Percentiles rank a stretch among this genome's conserved stretches.
Evolutionary conservation across 1,140 invertebrate species (phyloP).

Genomic region (Nasonia giraulti): DNA sequence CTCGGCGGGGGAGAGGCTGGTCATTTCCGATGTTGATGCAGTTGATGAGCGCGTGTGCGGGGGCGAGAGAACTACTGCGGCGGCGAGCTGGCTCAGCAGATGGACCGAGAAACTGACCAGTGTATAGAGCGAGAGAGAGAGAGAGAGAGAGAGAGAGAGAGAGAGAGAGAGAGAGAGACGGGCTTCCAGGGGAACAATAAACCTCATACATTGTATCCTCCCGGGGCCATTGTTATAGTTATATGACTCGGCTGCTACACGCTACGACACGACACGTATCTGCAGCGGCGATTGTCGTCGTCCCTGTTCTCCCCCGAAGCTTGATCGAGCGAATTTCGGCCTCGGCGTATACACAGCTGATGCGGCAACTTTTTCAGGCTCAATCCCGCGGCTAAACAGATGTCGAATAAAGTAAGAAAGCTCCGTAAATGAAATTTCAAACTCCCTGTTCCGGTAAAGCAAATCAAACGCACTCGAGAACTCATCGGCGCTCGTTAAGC

Average conservation of each 20-base stretch:
- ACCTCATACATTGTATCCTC: constrained; percentile 64
- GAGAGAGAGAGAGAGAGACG: constrained; percentile 11
- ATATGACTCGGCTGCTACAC: constrained; percentile 25
- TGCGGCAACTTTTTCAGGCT: neutral
- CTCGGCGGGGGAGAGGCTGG: neutral
- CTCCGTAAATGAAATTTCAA: neutral
- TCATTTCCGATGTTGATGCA: constrained; percentile 58
- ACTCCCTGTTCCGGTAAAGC: neutral
- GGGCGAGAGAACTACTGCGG: neutral
- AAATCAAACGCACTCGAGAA: constrained; percentile 40
- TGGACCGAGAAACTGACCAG: constrained; percentile 64
- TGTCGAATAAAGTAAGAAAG: neutral
- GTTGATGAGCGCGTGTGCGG: constrained; percentile 56
- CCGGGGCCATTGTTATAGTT: constrained; percentile 61
- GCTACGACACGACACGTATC: neutral
- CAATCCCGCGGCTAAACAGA: neutral
- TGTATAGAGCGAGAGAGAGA: neutral
- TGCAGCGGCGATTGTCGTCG: neutral
- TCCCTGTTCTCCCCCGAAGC: neutral
- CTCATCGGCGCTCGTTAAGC: constrained; percentile 27
- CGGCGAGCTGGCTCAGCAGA: constrained; percentile 64
- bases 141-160: constrained; percentile 20
- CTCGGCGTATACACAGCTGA: neutral
- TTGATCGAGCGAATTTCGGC: constrained; percentile 22
- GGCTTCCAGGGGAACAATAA: constrained; percentile 64